Conservation (phyloP, 2,797 vertebrate genomes). For the Anguilla pacifica region DNA sequence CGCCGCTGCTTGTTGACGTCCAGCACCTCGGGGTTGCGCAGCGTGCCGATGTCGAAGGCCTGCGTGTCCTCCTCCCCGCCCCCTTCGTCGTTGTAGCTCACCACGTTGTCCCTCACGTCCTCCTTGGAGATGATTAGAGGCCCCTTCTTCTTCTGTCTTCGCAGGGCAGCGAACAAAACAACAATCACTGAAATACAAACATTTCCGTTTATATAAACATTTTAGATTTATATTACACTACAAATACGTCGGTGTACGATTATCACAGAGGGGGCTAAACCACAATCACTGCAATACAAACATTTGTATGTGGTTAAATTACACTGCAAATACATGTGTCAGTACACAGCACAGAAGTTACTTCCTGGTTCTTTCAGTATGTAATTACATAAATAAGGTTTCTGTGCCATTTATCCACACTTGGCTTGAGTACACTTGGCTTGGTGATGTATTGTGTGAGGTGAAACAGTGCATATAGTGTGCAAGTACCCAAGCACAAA, state of each 20-base stretch:
- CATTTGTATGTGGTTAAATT: background rate
- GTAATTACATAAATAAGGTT: too few species aligned
- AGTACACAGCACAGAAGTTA: background rate
- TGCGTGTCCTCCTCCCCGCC: conserved; percentile 87
- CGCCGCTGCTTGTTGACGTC: conserved; percentile 80
- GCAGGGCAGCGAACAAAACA: conserved; percentile 82
- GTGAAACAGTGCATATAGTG: too few species aligned
- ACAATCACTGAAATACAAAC: conserved; percentile 59
- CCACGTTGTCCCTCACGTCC: conserved; percentile 86
- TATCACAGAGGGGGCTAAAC: background rate
- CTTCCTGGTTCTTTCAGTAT: too few species aligned
- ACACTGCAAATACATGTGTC: background rate
- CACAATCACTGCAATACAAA: background rate
- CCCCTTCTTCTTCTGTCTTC: conserved; percentile 82
- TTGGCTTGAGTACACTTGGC: too few species aligned
- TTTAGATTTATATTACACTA: background rate
- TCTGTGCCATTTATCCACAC: too few species aligned
- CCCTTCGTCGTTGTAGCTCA: conserved; percentile 86
- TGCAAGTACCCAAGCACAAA: too few species aligned
- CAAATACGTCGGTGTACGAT: background rate
- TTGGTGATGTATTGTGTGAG: too few species aligned
- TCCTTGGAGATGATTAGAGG: conserved; percentile 86
- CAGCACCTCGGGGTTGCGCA: conserved; percentile 78
- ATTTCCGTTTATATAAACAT: background rate
- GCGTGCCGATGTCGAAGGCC: conserved; percentile 85